Evolutionary conservation across 2,113 vertebrate species (phyloP).

Genomic region (Sturnira hondurensis): DNA sequence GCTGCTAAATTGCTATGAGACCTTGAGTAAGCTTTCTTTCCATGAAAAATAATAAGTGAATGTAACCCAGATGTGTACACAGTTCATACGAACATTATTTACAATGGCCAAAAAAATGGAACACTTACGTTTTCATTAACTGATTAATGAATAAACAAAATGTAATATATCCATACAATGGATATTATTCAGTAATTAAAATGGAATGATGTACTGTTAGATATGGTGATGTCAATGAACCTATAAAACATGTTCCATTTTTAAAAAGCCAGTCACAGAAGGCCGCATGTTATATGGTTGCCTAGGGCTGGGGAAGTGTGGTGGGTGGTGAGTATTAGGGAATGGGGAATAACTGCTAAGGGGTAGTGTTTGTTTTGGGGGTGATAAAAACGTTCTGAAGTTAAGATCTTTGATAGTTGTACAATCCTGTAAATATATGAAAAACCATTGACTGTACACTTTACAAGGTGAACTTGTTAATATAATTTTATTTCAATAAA

Average conservation of each 20-base stretch:
- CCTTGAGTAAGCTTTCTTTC: neutral
- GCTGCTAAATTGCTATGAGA: neutral
- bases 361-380: neutral
- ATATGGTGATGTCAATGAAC: neutral
- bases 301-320: neutral
- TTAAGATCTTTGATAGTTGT: neutral
- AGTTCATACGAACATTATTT: neutral
- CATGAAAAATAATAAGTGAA: neutral
- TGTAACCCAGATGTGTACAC: neutral
- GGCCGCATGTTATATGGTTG: neutral
- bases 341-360: neutral
- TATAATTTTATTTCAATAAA: neutral
- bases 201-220: neutral
- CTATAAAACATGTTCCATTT: neutral
- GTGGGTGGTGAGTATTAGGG: neutral
- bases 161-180: neutral
- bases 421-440: neutral
- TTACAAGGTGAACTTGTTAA: neutral
- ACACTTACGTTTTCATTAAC: neutral
- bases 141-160: neutral
- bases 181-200: neutral
- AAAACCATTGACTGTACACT: neutral
- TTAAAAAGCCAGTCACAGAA: neutral
- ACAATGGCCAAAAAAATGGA: neutral
- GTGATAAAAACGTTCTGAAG: neutral